Conservation (phyloP, 2,888 invertebrate genomes). For the Nomada ruficornis region DNA sequence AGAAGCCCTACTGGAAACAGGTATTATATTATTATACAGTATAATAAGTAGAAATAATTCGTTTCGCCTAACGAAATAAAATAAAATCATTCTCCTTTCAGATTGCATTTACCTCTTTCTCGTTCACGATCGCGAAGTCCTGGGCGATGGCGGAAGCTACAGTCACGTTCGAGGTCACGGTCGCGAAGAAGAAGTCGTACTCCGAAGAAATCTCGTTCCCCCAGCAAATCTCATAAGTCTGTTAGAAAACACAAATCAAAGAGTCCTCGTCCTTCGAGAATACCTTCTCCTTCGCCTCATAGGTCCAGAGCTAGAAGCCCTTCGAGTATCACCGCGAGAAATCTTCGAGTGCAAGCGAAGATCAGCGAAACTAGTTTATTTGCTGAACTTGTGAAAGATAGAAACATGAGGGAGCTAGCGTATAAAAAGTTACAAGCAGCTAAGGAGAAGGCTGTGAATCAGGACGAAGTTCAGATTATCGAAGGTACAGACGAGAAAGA, state of each 20-base stretch:
- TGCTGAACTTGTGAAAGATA: slow-evolving; percentile 94
- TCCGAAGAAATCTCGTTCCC: slow-evolving; percentile 84
- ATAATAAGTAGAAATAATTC: not conserved
- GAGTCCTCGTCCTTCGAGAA: slow-evolving; percentile 83
- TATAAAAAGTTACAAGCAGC: slow-evolving; percentile 89
- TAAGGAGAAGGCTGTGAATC: slow-evolving; percentile 86
- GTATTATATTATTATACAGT: slow-evolving; percentile 58
- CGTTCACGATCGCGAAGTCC: slow-evolving; percentile 87
- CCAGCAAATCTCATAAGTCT: slow-evolving; percentile 82
- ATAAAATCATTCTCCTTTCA: slow-evolving; percentile 44
- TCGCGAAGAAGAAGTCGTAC: slow-evolving; percentile 84
- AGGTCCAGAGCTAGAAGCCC: slow-evolving; percentile 79
- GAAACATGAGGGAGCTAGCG: slow-evolving; percentile 92
- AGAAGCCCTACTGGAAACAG: slow-evolving; percentile 79
- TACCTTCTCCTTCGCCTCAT: slow-evolving; percentile 82
- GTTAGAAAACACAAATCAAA: slow-evolving; percentile 85
- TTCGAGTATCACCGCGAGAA: slow-evolving; percentile 79
- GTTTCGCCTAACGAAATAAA: not conserved
- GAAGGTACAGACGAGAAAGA: slow-evolving; percentile 82
- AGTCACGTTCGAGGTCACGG: slow-evolving; percentile 85
- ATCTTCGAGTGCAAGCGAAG: slow-evolving; percentile 87
- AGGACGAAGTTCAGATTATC: slow-evolving; percentile 83
- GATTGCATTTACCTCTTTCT: slow-evolving; percentile 78
- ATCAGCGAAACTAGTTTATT: slow-evolving; percentile 95
- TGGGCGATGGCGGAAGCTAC: slow-evolving; percentile 85